These are phyloP conservation scores for Drosophila melanogaster DNA, from an alignment of 1,140 invertebrate genomes.

Conservation along the genomic window Release_6_plus_ISO1_MT NC_004354.4:1460501-1461000, in stretches of 20 bases:
- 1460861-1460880: slow-evolving; percentile 8
- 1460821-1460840: neutral
- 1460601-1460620: neutral
- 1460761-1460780: no score
- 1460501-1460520: slow-evolving; percentile 3
- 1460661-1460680: neutral
- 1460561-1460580: slow-evolving; percentile 11
- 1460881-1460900: slow-evolving; percentile 26
- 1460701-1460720: neutral
- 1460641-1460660: slow-evolving; percentile 42
- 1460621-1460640: slow-evolving; percentile 17
- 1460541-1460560: slow-evolving; percentile 53
- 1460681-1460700: slow-evolving; percentile 2
- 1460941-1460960: slow-evolving; percentile 61
- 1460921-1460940: slow-evolving; percentile 43
- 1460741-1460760: no score
- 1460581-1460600: neutral
- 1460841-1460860: neutral
- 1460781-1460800: no score
- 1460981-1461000: slow-evolving; percentile 86
- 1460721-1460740: neutral
- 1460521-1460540: slow-evolving; percentile 37
- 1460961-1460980: slow-evolving; percentile 86
- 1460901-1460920: slow-evolving; percentile 47
- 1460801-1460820: no score